Conservation (phyloP, 2,113 vertebrate species). For the Phyllostomus discolor region DNA sequence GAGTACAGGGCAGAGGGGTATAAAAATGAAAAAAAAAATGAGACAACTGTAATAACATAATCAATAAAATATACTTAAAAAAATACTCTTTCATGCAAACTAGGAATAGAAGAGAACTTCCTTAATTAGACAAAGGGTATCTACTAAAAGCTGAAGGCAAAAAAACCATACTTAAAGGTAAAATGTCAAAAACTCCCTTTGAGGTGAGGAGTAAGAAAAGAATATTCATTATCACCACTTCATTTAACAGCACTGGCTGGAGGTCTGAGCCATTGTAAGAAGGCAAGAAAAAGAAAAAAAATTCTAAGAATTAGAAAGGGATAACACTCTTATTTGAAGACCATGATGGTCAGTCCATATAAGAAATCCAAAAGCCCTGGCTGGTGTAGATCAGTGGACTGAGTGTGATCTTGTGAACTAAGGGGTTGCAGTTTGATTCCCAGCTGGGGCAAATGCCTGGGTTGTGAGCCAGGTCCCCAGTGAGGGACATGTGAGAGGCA, state of each 20-base stretch:
- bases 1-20: no score
- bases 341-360: neutral
- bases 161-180: neutral
- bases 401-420: no score
- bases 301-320: neutral
- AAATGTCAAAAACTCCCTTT: neutral
- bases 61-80: no score
- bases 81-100: neutral
- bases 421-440: no score
- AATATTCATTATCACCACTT: neutral
- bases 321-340: slow-evolving; percentile 1
- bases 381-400: no score
- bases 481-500: no score
- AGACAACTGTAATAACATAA: no score
- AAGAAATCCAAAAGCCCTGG: neutral
- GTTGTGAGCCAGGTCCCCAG: no score
- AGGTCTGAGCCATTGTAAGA: neutral
- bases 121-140: neutral
- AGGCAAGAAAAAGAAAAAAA: slow-evolving; percentile 10
- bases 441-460: no score
- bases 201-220: neutral
- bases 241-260: neutral
- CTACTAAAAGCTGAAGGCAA: neutral
- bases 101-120: neutral
- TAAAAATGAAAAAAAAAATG: no score